phyloP scores from a whole-genome alignment of 1,140 invertebrate species.

The Platorchestia sp. region DNA sequence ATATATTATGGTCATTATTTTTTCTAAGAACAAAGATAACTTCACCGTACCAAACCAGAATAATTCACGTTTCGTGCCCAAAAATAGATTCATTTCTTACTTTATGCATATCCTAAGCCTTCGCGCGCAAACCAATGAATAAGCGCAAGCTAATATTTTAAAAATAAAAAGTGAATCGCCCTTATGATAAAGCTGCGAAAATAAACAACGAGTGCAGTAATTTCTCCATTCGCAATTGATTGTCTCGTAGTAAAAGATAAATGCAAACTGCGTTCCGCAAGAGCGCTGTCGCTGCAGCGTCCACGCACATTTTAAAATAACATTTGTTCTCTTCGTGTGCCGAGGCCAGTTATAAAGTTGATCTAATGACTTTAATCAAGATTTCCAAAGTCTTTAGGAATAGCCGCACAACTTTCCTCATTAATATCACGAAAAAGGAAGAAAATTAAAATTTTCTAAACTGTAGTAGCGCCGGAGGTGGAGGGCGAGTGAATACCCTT shows the following conservation, averaged over 20 bases:
- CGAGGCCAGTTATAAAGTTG: neutral
- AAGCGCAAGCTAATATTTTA: too few relatives aligned
- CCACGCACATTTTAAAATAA: neutral
- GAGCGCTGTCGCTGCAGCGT: neutral
- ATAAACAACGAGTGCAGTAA: neutral
- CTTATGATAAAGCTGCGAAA: neutral
- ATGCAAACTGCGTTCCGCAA: neutral
- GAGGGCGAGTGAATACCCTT: neutral
- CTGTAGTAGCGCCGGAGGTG: neutral
- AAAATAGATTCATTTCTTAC: too few relatives aligned
- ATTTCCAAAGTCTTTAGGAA: neutral
- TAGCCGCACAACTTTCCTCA: constrained; percentile 26
- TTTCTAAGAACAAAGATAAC: too few relatives aligned
- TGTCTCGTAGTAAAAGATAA: neutral
- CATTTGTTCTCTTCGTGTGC: neutral
- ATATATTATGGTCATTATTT: too few relatives aligned
- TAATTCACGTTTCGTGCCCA: too few relatives aligned
- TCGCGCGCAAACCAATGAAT: too few relatives aligned
- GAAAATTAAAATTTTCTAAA: neutral
- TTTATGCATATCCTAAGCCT: too few relatives aligned
- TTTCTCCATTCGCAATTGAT: neutral
- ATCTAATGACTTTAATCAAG: constrained; percentile 16
- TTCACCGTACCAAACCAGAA: too few relatives aligned
- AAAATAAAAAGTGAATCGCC: too few relatives aligned
- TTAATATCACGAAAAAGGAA: constrained; percentile 27